These are phyloP conservation scores for Gymnogyps californianus DNA, from an alignment of 2,113 vertebrate genomes.

Conservation along the genomic window DNA sequence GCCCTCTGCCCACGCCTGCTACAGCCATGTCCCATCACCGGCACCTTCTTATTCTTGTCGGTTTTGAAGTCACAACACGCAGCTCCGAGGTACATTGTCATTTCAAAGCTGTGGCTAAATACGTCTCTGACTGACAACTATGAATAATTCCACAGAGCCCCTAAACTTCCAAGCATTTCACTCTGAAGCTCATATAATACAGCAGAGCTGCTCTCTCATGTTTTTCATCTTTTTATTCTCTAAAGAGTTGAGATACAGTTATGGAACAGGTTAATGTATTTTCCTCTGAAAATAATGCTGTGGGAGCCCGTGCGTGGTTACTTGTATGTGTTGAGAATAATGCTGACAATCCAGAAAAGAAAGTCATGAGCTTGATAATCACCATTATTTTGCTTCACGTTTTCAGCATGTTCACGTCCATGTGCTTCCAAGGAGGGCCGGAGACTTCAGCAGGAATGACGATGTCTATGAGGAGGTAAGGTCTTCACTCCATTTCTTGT, in stretches of 20 bases:
- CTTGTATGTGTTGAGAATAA: not conserved
- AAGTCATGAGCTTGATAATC: conserved; percentile 3
- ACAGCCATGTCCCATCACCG: not conserved
- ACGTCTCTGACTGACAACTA: conserved; percentile 40
- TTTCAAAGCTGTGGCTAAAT: conserved; percentile 56
- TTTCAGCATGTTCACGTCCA: conserved; percentile 89
- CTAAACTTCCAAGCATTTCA: conserved; percentile 31
- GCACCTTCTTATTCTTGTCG: not conserved
- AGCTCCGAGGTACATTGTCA: conserved; percentile 7
- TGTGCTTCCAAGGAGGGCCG: conserved; percentile 79
- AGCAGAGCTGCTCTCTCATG: not conserved
- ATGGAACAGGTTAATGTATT: conserved; percentile 37
- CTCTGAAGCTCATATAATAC: not conserved
- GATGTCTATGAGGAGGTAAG: conserved; percentile 82
- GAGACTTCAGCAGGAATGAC: conserved; percentile 86
- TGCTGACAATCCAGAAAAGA: conserved; percentile 32
- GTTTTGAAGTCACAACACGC: not conserved
- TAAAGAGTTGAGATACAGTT: conserved; percentile 22
- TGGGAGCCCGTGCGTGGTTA: not conserved
- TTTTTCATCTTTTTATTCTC: conserved; percentile 40
- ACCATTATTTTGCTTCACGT: not conserved
- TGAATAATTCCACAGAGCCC: conserved; percentile 51
- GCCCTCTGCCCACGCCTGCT: not conserved
- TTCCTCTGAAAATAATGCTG: conserved; percentile 50
- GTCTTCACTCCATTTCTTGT: not conserved